Conservation (phyloP, 1,140 invertebrate species). For the Holcopasites calliopsidis region DNA sequence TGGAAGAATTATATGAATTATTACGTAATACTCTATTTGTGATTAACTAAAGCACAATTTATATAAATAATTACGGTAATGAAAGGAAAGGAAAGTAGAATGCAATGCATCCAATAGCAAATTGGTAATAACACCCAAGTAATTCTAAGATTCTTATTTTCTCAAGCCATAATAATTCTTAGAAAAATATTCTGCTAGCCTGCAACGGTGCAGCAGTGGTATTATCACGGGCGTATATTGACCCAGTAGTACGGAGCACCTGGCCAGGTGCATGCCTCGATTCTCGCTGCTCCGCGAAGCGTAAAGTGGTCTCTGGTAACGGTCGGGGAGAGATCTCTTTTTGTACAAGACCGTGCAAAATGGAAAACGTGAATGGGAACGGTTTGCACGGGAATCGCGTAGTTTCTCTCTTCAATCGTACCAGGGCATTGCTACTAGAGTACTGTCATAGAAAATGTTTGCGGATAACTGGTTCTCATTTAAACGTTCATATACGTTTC, state of each 20-base stretch:
- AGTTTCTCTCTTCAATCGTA: neutral
- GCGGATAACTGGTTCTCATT: neutral
- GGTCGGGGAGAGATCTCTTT: conserved; percentile 34
- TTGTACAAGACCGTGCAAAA: conserved; percentile 21
- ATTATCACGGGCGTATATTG: conserved; percentile 57
- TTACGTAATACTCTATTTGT: too few species aligned
- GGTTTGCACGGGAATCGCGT: neutral
- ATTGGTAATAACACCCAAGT: too few species aligned
- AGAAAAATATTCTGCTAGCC: conserved; percentile 10
- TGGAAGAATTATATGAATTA: too few species aligned
- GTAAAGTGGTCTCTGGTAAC: conserved; percentile 52
- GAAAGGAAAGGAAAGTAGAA: too few species aligned
- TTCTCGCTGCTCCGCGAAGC: conserved; percentile 49
- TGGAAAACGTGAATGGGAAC: conserved; percentile 28
- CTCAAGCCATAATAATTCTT: too few species aligned
- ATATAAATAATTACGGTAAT: too few species aligned
- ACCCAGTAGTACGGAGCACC: conserved; percentile 57
- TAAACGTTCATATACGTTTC: neutral
- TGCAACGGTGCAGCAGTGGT: conserved; percentile 24
- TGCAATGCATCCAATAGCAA: too few species aligned
- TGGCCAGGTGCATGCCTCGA: conserved; percentile 55
- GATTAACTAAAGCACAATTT: too few species aligned
- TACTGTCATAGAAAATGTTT: neutral
- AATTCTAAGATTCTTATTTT: too few species aligned
- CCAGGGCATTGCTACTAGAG: neutral